Percentiles rank a stretch among this genome's conserved stretches.
Conservation (phyloP, 2,797 vertebrate genomes). For the Silurus lanzhouensis region DNA sequence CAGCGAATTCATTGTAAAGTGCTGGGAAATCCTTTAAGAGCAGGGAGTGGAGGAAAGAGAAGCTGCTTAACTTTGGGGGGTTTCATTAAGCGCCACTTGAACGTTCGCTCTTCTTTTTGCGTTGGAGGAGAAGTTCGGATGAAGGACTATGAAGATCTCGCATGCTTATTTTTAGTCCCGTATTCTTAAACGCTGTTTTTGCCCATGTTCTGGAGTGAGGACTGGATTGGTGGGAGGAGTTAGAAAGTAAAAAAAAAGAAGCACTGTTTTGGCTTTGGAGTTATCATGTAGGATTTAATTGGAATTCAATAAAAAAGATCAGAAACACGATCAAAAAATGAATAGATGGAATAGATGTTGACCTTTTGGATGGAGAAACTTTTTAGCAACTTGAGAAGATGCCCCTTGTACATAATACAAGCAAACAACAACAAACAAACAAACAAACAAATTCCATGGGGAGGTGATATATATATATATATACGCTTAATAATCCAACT, state of each 20-base stretch:
- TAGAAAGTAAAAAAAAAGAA: slow-evolving; percentile 94
- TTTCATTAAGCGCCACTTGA: slow-evolving; percentile 29
- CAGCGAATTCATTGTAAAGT: slow-evolving; percentile 40
- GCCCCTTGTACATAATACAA: too few relatives aligned
- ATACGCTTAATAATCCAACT: too few relatives aligned
- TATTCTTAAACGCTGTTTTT: neutral
- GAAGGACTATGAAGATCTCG: neutral
- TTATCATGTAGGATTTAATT: too few relatives aligned
- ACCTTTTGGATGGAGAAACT: too few relatives aligned
- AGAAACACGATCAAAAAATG: too few relatives aligned
- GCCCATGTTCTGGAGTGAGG: slow-evolving; percentile 89
- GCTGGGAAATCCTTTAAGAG: slow-evolving; percentile 48
- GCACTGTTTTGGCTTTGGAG: slow-evolving; percentile 73
- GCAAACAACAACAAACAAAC: too few relatives aligned
- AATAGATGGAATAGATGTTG: too few relatives aligned
- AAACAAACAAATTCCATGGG: too few relatives aligned
- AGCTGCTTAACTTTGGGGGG: slow-evolving; percentile 36
- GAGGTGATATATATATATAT: too few relatives aligned
- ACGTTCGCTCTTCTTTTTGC: slow-evolving; percentile 44
- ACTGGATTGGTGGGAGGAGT: slow-evolving; percentile 90
- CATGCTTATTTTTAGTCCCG: neutral
- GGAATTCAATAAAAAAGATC: too few relatives aligned
- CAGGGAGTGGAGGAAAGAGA: slow-evolving; percentile 43
- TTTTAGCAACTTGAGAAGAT: too few relatives aligned
- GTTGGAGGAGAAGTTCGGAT: neutral